A percentile compares a stretch with the other conserved stretches of the same genome.
Conservation (phyloP, 2,888 invertebrate genomes). For the Scaptomyza polygonia region DNA sequence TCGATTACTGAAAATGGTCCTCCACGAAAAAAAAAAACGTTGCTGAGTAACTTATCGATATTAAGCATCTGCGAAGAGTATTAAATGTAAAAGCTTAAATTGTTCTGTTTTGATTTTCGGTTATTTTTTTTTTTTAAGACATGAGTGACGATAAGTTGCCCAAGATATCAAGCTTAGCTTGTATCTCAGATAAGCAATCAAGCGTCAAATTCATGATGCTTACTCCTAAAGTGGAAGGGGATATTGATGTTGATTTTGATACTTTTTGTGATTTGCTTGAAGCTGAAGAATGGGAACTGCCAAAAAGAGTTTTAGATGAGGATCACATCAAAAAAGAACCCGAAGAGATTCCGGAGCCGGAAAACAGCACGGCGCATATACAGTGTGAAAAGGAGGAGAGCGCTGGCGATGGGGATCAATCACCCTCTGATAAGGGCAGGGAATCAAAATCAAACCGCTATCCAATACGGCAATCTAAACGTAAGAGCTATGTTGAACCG, state of each 20-base stretch:
- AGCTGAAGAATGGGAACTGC: constrained; percentile 31
- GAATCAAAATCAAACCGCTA: background rate
- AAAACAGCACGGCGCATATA: background rate
- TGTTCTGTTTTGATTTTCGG: background rate
- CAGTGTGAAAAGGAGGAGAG: background rate
- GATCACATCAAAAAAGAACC: constrained; percentile 22
- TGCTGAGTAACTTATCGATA: background rate
- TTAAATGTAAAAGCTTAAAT: background rate
- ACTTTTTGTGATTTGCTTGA: constrained; percentile 26
- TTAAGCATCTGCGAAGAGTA: constrained; percentile 1
- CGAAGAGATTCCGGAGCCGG: constrained; percentile 1
- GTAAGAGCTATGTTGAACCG: background rate
- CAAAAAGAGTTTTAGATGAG: background rate
- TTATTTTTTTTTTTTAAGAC: background rate
- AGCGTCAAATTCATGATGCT: constrained; percentile 23
- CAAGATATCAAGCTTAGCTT: constrained; percentile 22
- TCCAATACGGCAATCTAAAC: constrained; percentile 1
- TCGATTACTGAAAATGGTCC: background rate
- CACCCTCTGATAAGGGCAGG: background rate
- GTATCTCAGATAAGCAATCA: constrained; percentile 14
- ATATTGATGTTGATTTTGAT: constrained; percentile 8
- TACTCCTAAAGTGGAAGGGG: constrained; percentile 7
- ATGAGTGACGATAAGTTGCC: constrained; percentile 30
- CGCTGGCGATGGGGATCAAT: background rate
- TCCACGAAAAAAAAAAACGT: background rate